Percentiles rank a stretch among this genome's conserved stretches.
phyloP scores from a whole-genome alignment of 2,888 invertebrate species.

The Tetragonula carbonaria region DNA sequence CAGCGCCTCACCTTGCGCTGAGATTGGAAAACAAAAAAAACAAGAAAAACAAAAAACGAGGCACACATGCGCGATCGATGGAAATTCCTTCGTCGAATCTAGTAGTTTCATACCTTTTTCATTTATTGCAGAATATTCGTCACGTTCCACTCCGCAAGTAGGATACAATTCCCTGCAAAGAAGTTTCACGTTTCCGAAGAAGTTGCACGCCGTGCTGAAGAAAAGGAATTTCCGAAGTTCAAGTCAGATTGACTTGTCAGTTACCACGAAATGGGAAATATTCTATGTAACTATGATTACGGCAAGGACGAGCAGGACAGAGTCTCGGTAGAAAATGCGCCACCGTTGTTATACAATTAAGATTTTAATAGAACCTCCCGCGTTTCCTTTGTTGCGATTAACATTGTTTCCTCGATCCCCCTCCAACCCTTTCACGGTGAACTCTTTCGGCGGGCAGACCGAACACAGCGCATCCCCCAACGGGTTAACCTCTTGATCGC shows the following conservation, averaged over 20 bases:
- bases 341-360: slow-evolving; percentile 11
- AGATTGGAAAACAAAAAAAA: not conserved
- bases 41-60: not conserved
- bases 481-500: not conserved
- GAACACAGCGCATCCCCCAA: slow-evolving; percentile 1
- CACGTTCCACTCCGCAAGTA: not conserved
- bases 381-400: slow-evolving; percentile 22
- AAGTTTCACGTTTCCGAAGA: not conserved
- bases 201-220: not conserved
- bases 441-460: not conserved
- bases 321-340: not conserved
- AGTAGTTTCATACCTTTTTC: not conserved
- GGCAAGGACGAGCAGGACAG: not conserved
- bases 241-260: not conserved
- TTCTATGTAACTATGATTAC: not conserved
- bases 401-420: slow-evolving; percentile 7
- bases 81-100: not conserved
- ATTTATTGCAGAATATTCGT: not conserved
- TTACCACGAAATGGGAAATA: not conserved
- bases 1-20: not conserved
- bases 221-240: not conserved
- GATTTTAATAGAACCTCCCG: slow-evolving; percentile 1
- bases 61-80: not conserved
- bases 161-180: not conserved
- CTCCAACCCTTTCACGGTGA: not conserved